Percentiles rank a stretch among this genome's conserved stretches.
phyloP scores from a whole-genome alignment of 2,888 invertebrate species.

The Tinea semifulvella region DNA sequence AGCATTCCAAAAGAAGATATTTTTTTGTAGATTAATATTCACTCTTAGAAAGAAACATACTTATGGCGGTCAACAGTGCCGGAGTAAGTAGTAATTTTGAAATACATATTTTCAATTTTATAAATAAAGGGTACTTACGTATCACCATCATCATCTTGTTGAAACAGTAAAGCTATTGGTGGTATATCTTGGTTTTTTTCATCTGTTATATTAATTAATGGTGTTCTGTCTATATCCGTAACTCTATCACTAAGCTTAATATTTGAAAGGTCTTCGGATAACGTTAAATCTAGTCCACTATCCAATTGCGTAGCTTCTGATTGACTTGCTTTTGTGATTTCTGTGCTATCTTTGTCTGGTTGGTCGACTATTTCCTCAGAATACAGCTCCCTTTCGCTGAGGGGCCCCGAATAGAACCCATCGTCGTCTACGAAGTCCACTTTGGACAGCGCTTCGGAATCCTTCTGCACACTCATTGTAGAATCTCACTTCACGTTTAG shows the following conservation, averaged over 20 bases:
- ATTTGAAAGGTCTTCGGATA: constrained; percentile 70
- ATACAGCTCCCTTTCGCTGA: constrained; percentile 23
- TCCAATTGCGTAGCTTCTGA: constrained; percentile 46
- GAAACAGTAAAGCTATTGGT: constrained; percentile 73
- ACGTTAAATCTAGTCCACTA: constrained; percentile 70
- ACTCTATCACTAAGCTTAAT: constrained; percentile 40
- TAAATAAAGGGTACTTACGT: constrained; percentile 88
- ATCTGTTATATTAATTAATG: constrained; percentile 18
- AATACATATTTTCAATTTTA: neutral
- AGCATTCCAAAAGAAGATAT: too few species aligned
- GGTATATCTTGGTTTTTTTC: constrained; percentile 29
- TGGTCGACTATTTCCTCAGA: constrained; percentile 9
- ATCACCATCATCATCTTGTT: constrained; percentile 86
- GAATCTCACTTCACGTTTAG: constrained; percentile 15
- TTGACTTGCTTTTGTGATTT: constrained; percentile 15
- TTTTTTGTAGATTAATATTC: too few species aligned
- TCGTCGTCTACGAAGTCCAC: constrained; percentile 39
- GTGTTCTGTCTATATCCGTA: constrained; percentile 12
- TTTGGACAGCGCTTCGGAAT: constrained; percentile 33
- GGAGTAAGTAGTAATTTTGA: neutral
- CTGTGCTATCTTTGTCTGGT: constrained; percentile 25
- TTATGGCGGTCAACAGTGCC: too few species aligned
- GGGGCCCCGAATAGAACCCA: constrained; percentile 43
- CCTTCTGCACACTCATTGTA: constrained; percentile 56
- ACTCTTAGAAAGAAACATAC: too few species aligned